A percentile compares a stretch with the other conserved stretches of the same genome.
Evolutionary conservation across 2,888 invertebrate species (phyloP).

Genomic region (Meandrusa payeni): DNA sequence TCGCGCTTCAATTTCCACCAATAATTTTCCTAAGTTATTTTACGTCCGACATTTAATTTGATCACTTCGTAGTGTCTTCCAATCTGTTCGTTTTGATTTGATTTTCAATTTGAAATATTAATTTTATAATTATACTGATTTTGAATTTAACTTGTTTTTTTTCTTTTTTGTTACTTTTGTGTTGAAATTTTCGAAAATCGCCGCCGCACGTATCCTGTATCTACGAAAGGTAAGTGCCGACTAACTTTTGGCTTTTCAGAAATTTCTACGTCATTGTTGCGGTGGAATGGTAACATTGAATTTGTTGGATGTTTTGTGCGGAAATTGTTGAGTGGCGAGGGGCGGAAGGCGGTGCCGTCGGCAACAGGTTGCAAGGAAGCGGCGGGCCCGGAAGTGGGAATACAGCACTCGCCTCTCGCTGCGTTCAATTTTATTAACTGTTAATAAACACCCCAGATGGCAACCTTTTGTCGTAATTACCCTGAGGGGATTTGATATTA

Average conservation of each 20-base stretch:
- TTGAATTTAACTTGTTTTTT: constrained; percentile 46
- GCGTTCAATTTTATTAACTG: constrained; percentile 63
- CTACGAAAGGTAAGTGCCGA: constrained; percentile 38
- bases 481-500: constrained; percentile 55
- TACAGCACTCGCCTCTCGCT: constrained; percentile 45
- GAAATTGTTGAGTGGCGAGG: constrained; percentile 46
- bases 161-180: constrained; percentile 57
- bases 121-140: constrained; percentile 30
- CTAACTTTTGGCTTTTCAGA: constrained; percentile 28
- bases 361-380: constrained; percentile 69
- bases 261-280: constrained; percentile 14
- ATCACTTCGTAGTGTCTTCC: constrained; percentile 58
- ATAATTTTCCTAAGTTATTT: constrained; percentile 58
- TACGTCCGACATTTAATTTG: constrained; percentile 39
- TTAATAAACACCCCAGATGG: constrained; percentile 62
- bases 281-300: constrained; percentile 14
- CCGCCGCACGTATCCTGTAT: constrained; percentile 23
- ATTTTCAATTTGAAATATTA: constrained; percentile 32
- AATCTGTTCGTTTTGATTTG: constrained; percentile 49
- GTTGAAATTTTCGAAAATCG: constrained; percentile 30
- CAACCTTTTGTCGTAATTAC: constrained; percentile 58
- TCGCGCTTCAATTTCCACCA: constrained; percentile 51
- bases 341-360: constrained; percentile 78
- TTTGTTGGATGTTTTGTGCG: constrained; percentile 19
- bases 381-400: constrained; percentile 46